phyloP scores from a whole-genome alignment of 2,888 invertebrate genomes.

The Acanthoscelides obtectus region DNA sequence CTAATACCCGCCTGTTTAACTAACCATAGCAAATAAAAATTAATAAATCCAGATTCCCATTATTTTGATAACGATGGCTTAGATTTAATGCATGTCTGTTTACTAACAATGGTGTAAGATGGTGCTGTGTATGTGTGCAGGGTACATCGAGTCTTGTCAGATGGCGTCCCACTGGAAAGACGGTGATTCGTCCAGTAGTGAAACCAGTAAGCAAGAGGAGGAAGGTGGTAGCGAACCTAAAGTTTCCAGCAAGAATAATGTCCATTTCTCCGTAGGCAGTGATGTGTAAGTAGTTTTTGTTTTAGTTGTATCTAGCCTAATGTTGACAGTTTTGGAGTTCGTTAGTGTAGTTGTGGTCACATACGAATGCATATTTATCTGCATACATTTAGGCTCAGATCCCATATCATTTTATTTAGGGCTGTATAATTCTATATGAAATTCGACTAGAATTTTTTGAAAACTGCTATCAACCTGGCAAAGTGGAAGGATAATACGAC shows the following conservation, averaged over 20 bases:
- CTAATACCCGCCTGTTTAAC: background rate
- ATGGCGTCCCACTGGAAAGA: slow-evolving; percentile 41
- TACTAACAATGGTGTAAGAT: slow-evolving; percentile 37
- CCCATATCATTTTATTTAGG: no score
- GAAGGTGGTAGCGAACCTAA: slow-evolving; percentile 25
- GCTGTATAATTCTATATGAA: no score
- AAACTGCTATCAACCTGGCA: no score
- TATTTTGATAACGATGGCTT: background rate
- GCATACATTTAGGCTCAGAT: no score
- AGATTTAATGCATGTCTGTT: slow-evolving; percentile 16
- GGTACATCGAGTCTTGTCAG: slow-evolving; percentile 32
- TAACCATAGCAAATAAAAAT: background rate
- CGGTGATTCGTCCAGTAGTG: slow-evolving; percentile 55
- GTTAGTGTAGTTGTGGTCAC: background rate
- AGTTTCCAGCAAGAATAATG: slow-evolving; percentile 31
- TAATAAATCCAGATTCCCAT: background rate
- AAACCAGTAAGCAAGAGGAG: slow-evolving; percentile 52
- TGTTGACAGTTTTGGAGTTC: background rate
- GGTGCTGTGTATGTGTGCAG: slow-evolving; percentile 33
- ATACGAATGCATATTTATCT: background rate
- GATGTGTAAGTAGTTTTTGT: slow-evolving; percentile 42
- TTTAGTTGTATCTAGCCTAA: background rate
- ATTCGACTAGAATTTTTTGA: no score
- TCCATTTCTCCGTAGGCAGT: slow-evolving; percentile 49
- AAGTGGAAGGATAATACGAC: no score